Evolutionary conservation across 2,797 vertebrate genomes (phyloP).

Genomic region (Pseudocheirus occidentalis): DNA sequence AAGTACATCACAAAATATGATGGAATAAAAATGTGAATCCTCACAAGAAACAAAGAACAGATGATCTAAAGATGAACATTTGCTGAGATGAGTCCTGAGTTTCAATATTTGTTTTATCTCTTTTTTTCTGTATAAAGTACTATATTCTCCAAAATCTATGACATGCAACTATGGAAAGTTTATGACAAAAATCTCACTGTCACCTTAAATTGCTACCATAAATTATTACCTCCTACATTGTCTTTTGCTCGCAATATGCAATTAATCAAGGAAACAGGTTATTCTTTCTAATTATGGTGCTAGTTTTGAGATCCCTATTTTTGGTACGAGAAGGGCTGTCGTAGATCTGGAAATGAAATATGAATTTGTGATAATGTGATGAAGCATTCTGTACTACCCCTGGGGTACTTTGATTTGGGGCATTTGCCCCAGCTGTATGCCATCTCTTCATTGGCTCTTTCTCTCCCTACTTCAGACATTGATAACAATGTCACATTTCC

Average conservation of each 20-base stretch:
- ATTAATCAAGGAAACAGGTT: constrained; percentile 78
- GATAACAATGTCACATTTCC: not conserved
- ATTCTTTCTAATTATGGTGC: constrained; percentile 77
- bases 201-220: constrained; percentile 73
- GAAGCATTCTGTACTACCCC: constrained; percentile 36
- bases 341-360: constrained; percentile 62
- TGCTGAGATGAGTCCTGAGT: constrained; percentile 58
- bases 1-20: constrained; percentile 12
- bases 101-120: constrained; percentile 72
- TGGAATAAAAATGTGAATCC: not conserved
- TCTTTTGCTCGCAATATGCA: constrained; percentile 67
- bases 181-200: constrained; percentile 70
- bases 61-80: constrained; percentile 61
- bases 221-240: constrained; percentile 73
- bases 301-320: constrained; percentile 65
- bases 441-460: not conserved
- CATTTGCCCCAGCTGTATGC: not conserved
- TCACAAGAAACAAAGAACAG: constrained; percentile 57
- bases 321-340: constrained; percentile 59
- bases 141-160: constrained; percentile 70
- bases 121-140: constrained; percentile 68
- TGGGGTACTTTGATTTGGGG: not conserved
- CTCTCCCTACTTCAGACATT: not conserved
- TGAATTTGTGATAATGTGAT: not conserved
- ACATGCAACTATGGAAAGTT: constrained; percentile 72